A percentile compares a stretch with the other conserved stretches of the same genome.
These are phyloP conservation scores for Stegodyphus dumicola DNA, from an alignment of 1,140 invertebrate species.

Conservation along the genomic window DNA sequence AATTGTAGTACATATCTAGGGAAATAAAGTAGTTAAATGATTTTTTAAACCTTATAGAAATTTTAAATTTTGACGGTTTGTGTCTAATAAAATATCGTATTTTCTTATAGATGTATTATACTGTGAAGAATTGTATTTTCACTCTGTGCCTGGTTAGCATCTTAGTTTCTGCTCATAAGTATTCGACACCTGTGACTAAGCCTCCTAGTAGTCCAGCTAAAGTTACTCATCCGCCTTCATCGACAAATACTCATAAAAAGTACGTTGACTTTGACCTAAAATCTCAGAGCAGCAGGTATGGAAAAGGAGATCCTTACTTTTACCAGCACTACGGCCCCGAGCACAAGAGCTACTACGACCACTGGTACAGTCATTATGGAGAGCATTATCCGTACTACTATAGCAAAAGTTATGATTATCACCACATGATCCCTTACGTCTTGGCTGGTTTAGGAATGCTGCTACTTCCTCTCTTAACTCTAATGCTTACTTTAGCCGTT, in stretches of 20 bases:
- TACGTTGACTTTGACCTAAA: constrained; percentile 48
- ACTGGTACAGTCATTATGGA: constrained; percentile 21
- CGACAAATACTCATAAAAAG: constrained; percentile 39
- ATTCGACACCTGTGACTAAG: constrained; percentile 39
- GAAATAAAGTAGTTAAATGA: no score
- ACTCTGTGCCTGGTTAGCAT: not conserved
- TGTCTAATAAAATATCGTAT: no score
- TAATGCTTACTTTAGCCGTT: constrained; percentile 51
- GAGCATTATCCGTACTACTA: constrained; percentile 24
- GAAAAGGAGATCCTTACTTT: constrained; percentile 20
- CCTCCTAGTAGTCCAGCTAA: not conserved
- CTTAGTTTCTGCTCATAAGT: constrained; percentile 10
- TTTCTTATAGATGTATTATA: constrained; percentile 12
- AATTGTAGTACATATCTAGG: no score
- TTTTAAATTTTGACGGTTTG: no score
- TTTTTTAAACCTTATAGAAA: no score
- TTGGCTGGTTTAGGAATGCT: constrained; percentile 37
- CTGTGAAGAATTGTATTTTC: not conserved
- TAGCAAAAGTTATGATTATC: constrained; percentile 18
- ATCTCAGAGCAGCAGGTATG: constrained; percentile 45
- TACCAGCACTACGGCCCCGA: constrained; percentile 20
- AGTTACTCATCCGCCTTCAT: constrained; percentile 7
- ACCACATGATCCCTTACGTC: constrained; percentile 39
- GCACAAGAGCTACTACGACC: constrained; percentile 34
- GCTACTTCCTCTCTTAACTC: constrained; percentile 24